Percentiles rank a stretch among this genome's conserved stretches.
phyloP scores from a whole-genome alignment of 2,888 invertebrate genomes.

The Chymomyza procnemis region DNA sequence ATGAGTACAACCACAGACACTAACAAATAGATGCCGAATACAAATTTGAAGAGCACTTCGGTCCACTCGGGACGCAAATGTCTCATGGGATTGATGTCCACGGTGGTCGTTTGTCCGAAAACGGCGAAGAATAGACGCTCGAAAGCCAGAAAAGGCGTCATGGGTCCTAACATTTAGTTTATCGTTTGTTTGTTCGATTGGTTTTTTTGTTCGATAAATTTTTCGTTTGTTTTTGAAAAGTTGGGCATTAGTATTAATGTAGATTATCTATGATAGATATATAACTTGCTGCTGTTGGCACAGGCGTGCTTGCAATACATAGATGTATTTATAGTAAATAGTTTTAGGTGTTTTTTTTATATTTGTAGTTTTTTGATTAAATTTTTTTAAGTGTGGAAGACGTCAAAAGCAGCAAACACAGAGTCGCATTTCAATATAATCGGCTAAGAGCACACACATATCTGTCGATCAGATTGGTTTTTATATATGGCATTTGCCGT shows the following conservation, averaged over 20 bases:
- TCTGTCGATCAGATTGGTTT: constrained; percentile 15
- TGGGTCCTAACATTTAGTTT: constrained; percentile 78
- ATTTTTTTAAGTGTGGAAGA: constrained; percentile 35
- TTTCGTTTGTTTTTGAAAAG: neutral
- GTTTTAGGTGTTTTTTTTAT: constrained; percentile 23
- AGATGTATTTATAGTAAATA: constrained; percentile 22
- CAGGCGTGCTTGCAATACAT: constrained; percentile 63
- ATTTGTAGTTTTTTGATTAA: constrained; percentile 33
- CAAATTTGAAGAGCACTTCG: constrained; percentile 91
- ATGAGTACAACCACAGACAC: constrained; percentile 98
- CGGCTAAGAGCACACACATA: constrained; percentile 44
- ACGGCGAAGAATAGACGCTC: constrained; percentile 99
- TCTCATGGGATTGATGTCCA: constrained; percentile 88
- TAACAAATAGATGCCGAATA: constrained; percentile 98
- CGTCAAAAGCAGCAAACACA: constrained; percentile 59
- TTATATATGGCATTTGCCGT: constrained; percentile 31
- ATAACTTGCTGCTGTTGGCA: constrained; percentile 38
- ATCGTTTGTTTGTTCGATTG: constrained; percentile 20
- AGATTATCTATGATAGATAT: neutral
- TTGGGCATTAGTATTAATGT: neutral
- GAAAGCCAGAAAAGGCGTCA: constrained; percentile 94
- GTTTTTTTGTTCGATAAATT: constrained; percentile 31
- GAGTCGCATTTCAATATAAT: constrained; percentile 32
- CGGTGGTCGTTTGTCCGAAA: constrained; percentile 94
- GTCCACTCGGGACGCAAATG: constrained; percentile 88